These are phyloP conservation scores for Trichonephila clavata DNA, from an alignment of 1,140 invertebrate genomes.

Conservation along the genomic window DNA sequence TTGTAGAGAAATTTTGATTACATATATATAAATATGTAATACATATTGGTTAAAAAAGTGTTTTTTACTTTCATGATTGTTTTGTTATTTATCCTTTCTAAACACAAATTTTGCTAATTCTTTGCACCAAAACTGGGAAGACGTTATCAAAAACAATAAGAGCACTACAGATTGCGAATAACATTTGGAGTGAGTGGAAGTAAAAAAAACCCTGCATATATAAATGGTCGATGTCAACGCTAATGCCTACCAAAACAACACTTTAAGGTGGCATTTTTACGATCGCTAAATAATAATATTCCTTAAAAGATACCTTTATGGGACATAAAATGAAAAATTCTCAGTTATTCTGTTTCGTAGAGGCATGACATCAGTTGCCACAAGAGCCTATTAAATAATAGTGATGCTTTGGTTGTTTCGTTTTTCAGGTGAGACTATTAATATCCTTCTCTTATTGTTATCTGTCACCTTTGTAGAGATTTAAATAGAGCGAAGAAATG, in stretches of 20 bases:
- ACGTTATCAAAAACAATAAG: not conserved
- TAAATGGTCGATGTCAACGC: not conserved
- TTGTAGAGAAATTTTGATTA: no score
- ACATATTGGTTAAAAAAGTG: not conserved
- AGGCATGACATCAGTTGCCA: not conserved
- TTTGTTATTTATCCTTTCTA: not conserved
- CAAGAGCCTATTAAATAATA: not conserved
- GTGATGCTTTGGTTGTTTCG: no score
- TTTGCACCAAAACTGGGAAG: not conserved
- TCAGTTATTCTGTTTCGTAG: not conserved
- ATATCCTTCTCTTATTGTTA: no score
- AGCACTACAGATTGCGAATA: not conserved
- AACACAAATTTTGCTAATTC: rapidly evolving
- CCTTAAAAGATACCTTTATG: not conserved
- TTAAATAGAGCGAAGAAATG: no score
- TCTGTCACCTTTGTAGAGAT: no score
- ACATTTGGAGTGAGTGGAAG: not conserved
- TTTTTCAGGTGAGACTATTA: no score
- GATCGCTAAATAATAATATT: not conserved
- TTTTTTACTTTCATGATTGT: no score
- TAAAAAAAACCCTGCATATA: not conserved
- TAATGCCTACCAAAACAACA: not conserved
- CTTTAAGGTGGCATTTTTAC: not conserved
- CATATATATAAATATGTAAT: no score
- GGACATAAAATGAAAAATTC: not conserved